Conservation (phyloP, 2,888 invertebrate species). For the Apeira syringaria region DNA sequence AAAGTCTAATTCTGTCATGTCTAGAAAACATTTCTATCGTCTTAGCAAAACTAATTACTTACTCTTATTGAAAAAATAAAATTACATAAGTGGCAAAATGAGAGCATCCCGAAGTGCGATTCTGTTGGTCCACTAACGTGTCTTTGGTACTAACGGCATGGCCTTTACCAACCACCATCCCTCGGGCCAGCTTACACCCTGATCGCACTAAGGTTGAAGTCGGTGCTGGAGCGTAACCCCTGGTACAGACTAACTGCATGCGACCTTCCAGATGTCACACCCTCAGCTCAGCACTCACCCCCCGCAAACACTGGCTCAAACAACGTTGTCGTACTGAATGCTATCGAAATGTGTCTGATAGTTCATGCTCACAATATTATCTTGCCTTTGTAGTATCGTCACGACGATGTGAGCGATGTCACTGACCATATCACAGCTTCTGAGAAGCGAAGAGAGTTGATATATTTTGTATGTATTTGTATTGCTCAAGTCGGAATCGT, state of each 20-base stretch:
- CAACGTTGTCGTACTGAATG: conserved; percentile 24
- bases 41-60: no score
- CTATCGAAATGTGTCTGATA: background rate
- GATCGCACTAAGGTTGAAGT: conserved; percentile 5
- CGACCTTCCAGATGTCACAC: conserved; percentile 55
- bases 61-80: no score
- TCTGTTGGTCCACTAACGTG: conserved; percentile 51
- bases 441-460: conserved; percentile 58
- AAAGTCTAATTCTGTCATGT: no score
- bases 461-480: conserved; percentile 77
- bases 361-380: conserved; percentile 18
- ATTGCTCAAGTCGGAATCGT: conserved; percentile 73
- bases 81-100: no score
- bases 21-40: no score
- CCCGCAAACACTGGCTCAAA: background rate
- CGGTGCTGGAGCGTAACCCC: conserved; percentile 60
- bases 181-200: conserved; percentile 39
- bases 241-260: conserved; percentile 57
- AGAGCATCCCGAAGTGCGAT: background rate
- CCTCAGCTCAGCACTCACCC: conserved; percentile 49
- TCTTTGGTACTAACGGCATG: conserved; percentile 56
- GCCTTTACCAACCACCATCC: conserved; percentile 49
- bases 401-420: conserved; percentile 58
- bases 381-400: conserved; percentile 28
- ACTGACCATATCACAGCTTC: conserved; percentile 75